Conservation (phyloP, 2,113 vertebrate genomes). For the Muscicapa adusta region DNA sequence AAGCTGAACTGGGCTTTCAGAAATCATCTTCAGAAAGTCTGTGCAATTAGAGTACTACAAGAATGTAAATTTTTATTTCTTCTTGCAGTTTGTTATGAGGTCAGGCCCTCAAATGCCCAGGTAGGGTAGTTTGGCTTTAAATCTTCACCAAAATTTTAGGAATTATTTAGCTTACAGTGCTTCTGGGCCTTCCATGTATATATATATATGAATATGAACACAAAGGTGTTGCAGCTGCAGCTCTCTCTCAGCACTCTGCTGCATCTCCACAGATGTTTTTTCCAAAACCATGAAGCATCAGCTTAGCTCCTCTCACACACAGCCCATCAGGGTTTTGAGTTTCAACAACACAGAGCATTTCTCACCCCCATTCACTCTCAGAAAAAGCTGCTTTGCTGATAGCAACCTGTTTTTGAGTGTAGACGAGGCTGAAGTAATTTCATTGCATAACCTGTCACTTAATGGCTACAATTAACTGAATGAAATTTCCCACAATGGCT, state of each 20-base stretch:
- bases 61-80: background rate
- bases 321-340: background rate
- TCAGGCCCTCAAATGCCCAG: background rate
- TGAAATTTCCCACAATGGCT: background rate
- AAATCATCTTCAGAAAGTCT: background rate
- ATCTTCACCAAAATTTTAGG: background rate
- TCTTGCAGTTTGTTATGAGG: background rate
- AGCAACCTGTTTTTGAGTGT: background rate
- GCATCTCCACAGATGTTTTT: fast-evolving
- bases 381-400: background rate
- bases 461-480: conserved; percentile 44
- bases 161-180: background rate
- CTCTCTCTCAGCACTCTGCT: background rate
- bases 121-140: background rate
- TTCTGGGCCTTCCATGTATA: background rate
- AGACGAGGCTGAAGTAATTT: background rate
- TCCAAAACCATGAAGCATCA: background rate
- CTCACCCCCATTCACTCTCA: background rate
- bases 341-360: background rate
- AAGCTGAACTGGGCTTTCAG: background rate
- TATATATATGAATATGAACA: no score
- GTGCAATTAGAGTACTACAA: background rate
- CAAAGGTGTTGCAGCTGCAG: background rate
- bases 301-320: background rate
- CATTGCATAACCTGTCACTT: conserved; percentile 38